Percentiles rank a stretch among this genome's conserved stretches.
These are phyloP conservation scores for Xanthorhoe spadicearia DNA, from an alignment of 2,888 invertebrate genomes.

Conservation along the genomic window DNA sequence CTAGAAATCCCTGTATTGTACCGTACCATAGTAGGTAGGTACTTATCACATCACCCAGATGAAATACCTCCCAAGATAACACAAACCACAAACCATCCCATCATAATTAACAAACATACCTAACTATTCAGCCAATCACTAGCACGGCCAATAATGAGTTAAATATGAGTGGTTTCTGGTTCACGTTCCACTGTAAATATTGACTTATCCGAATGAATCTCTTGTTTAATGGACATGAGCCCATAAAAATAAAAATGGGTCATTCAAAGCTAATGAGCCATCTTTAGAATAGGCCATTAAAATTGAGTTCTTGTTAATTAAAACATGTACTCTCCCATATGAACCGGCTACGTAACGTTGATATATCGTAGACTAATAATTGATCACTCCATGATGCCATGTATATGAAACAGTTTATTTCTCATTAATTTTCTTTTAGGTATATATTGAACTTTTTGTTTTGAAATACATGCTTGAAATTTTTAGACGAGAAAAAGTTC, in stretches of 20 bases:
- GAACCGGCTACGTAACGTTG: too few relatives aligned
- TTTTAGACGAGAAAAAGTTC: too few relatives aligned
- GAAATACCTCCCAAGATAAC: neutral
- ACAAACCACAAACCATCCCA: too few relatives aligned
- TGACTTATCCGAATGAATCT: slow-evolving; percentile 45
- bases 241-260: slow-evolving; percentile 62
- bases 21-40: too few relatives aligned
- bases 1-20: too few relatives aligned
- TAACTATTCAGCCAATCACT: too few relatives aligned
- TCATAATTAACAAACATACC: too few relatives aligned
- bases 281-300: slow-evolving; percentile 40
- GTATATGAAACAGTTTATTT: too few relatives aligned
- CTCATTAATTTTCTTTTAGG: too few relatives aligned
- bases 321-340: slow-evolving; percentile 36
- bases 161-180: neutral
- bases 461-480: neutral
- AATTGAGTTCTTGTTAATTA: slow-evolving; percentile 58
- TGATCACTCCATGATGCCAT: neutral
- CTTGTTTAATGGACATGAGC: slow-evolving; percentile 50
- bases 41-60: too few relatives aligned
- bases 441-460: too few relatives aligned
- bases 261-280: slow-evolving; percentile 48
- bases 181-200: slow-evolving; percentile 13
- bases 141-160: neutral
- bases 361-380: too few relatives aligned